Conservation (phyloP, 2,888 invertebrate genomes). For the Hydriomena furcata region DNA sequence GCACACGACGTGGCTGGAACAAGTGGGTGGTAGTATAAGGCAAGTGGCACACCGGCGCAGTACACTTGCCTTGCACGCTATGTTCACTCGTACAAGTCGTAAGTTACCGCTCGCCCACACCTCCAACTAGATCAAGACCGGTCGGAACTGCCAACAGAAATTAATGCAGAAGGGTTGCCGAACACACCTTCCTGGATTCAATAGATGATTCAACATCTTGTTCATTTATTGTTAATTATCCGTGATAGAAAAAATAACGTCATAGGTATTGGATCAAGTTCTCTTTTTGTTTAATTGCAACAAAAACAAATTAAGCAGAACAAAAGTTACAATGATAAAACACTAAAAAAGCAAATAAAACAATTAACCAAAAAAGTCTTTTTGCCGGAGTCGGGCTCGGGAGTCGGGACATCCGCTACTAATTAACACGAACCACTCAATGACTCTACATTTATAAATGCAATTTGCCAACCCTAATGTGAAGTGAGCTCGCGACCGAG, state of each 20-base stretch:
- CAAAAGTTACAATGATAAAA: slow-evolving; percentile 3
- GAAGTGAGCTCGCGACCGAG: slow-evolving; percentile 69
- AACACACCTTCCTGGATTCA: slow-evolving; percentile 8
- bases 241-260: not conserved
- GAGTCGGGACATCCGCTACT: slow-evolving; percentile 10
- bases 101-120: slow-evolving; percentile 29
- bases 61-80: slow-evolving; percentile 18
- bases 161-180: slow-evolving; percentile 15
- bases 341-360: slow-evolving; percentile 10
- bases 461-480: slow-evolving; percentile 57
- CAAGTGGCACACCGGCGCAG: slow-evolving; percentile 61
- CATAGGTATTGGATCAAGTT: no score
- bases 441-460: slow-evolving; percentile 27
- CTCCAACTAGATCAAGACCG: slow-evolving; percentile 30
- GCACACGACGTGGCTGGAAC: slow-evolving; percentile 65
- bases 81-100: slow-evolving; percentile 24
- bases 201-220: slow-evolving; percentile 1
- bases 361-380: slow-evolving; percentile 16
- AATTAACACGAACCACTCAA: slow-evolving; percentile 26
- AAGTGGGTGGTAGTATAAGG: slow-evolving; percentile 77
- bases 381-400: not conserved
- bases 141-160: slow-evolving; percentile 19
- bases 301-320: not conserved
- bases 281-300: not conserved
- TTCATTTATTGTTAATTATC: not conserved